Evolutionary conservation across 1,140 invertebrate species (phyloP), one percentile per base, ranked within the genome.

Genomic region (Neelides sp.): DNA sequence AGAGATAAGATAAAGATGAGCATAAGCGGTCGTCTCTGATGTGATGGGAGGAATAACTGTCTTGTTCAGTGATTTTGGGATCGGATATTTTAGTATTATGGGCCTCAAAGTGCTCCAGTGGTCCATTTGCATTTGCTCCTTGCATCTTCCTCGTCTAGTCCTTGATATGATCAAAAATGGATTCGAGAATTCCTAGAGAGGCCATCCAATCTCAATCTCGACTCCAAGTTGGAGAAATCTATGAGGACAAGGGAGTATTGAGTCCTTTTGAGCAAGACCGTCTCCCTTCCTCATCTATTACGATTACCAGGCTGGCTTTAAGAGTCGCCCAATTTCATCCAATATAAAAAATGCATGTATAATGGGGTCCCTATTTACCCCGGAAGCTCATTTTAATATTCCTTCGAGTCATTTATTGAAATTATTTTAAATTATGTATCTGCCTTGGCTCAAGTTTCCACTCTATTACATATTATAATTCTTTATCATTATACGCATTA

Each of bases 31-130:
- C 5, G 19, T 15, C 8, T 7, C 12, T 39, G 15, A 39, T 12
- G 36, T 12, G 36, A 39, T 7, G 19, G 19, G 5, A 39, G 15
- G 12, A 15, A 15, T 7, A 17, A 12, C 10, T 7, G 7, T 45
- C 19, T 41, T 52, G 30, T 36, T 45, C 50, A 46, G 50, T 52
- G 50, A 52, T 52, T 50, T 50, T 43, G 39, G 48, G 36, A 44
- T 45, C 23, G 50, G 26, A 48, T 54, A 42, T 50, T 48, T 54
- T 54, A 54, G 49, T 54, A 50, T 54, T 54, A 54, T 54, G 52
- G 41, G 34, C 5, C 32, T 50, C 15, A 17, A 26, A 44, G 28
- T 36, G 40, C 42, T 50, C 52, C 44, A 50, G 41, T 47, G 32
- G 45, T 47, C 45, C 45, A 49, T 54, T 54, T 54, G 52, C 52